A percentile compares a stretch with the other conserved stretches of the same genome.
Conservation (phyloP, 2,797 vertebrate species). For the Mallotus villosus region DNA sequence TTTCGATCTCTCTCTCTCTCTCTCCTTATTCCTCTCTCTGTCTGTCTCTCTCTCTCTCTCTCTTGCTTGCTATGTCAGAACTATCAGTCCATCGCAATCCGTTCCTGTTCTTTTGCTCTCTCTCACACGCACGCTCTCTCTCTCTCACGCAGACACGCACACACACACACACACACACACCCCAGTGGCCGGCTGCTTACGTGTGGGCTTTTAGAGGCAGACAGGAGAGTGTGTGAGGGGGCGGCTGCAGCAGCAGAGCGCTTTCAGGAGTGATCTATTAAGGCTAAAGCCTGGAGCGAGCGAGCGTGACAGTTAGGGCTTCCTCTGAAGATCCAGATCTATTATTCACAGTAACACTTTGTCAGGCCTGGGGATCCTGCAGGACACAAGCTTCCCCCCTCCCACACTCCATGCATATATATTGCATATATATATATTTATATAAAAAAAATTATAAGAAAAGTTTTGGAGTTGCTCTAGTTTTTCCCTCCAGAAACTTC, state of each 20-base stretch:
- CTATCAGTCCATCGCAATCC: background rate
- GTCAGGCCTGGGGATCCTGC: background rate
- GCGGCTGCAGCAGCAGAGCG: conserved; percentile 5
- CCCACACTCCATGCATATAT: too few species aligned
- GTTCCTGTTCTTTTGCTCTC: background rate
- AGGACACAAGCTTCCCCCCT: background rate
- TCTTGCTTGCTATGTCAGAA: background rate
- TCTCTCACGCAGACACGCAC: conserved; percentile 2
- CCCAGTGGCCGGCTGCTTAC: conserved; percentile 26
- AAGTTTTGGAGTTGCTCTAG: conserved; percentile 16
- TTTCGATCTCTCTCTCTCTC: conserved; percentile 28
- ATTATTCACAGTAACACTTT: conserved; percentile 43
- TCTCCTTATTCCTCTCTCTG: conserved; percentile 1
- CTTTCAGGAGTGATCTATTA: conserved; percentile 43
- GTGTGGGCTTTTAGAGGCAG: conserved; percentile 32
- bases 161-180: conserved; percentile 9
- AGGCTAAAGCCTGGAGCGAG: conserved; percentile 23
- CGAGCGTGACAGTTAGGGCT: conserved; percentile 29
- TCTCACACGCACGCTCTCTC: background rate
- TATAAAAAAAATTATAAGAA: too few species aligned
- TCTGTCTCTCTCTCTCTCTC: conserved; percentile 8
- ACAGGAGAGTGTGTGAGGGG: conserved; percentile 9
- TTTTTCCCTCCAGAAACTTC: background rate
- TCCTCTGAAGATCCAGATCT: conserved; percentile 45
- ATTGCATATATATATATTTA: too few species aligned